phyloP scores from a whole-genome alignment of 2,797 vertebrate genomes.

The Syngnathus acus region DNA sequence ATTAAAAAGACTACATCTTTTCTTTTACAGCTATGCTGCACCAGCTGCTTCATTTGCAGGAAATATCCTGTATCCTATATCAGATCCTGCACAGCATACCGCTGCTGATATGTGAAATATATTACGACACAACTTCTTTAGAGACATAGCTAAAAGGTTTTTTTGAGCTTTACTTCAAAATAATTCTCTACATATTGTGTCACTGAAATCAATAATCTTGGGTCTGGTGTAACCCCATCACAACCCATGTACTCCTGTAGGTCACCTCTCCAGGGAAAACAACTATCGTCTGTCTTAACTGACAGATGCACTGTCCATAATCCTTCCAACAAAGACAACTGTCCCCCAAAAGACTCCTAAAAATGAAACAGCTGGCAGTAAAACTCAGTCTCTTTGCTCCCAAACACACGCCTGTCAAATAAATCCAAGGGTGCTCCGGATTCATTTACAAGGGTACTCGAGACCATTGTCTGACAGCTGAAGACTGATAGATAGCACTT shows the following conservation, averaged over 20 bases:
- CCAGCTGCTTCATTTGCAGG: background rate
- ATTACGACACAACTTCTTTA: background rate
- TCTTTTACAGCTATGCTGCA: background rate
- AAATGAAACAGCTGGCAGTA: conserved; percentile 59
- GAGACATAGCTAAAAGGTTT: background rate
- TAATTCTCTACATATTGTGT: background rate
- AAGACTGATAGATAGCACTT: conserved; percentile 37
- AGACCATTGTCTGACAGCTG: conserved; percentile 36
- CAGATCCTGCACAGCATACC: background rate
- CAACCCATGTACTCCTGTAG: background rate
- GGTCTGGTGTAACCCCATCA: background rate
- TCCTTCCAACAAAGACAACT: conserved; percentile 33
- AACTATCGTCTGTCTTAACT: conserved; percentile 13
- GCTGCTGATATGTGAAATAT: background rate
- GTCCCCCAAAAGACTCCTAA: conserved; percentile 40
- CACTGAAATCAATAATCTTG: background rate
- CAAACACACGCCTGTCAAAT: conserved; percentile 51
- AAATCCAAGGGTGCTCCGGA: conserved; percentile 41
- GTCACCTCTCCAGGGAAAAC: conserved; percentile 23
- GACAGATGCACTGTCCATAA: conserved; percentile 46
- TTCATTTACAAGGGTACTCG: conserved; percentile 40
- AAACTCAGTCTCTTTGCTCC: conserved; percentile 41
- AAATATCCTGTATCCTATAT: background rate
- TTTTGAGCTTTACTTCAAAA: background rate
- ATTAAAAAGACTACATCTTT: conserved; percentile 2